These are phyloP conservation scores for Panthera tigris DNA, from an alignment of 2,113 vertebrate genomes.

Conservation along the genomic window DNA sequence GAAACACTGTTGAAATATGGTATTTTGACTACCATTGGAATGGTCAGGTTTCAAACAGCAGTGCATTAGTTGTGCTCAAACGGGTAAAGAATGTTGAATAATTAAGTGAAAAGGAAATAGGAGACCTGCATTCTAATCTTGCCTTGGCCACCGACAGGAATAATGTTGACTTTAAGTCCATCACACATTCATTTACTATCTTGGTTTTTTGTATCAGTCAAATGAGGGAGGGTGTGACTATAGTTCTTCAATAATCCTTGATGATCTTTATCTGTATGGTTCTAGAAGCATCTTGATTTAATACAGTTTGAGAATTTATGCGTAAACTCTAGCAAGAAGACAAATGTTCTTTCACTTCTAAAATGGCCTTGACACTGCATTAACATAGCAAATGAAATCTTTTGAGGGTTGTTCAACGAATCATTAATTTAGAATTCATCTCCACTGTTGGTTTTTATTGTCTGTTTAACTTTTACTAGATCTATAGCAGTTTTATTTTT, in stretches of 20 bases:
- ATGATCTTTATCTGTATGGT: background rate
- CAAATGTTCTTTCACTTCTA: background rate
- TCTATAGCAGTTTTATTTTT: background rate
- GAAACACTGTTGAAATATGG: background rate
- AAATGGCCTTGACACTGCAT: background rate
- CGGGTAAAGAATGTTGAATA: background rate
- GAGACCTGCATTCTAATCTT: background rate
- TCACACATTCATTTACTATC: background rate
- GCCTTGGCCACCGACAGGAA: background rate
- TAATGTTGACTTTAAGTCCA: background rate
- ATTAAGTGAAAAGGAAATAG: background rate
- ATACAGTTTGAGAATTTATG: background rate
- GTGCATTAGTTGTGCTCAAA: background rate
- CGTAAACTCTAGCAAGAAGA: background rate
- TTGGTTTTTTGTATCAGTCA: background rate
- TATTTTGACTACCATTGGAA: background rate
- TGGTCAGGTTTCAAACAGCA: background rate
- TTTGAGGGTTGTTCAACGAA: slow-evolving; percentile 35
- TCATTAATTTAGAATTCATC: slow-evolving; percentile 33
- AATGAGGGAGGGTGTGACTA: background rate
- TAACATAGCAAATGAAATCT: slow-evolving; percentile 37
- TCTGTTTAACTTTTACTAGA: slow-evolving; percentile 57
- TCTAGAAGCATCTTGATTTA: background rate
- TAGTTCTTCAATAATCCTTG: background rate
- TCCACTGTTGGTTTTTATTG: slow-evolving; percentile 17